Evolutionary conservation across 2,888 invertebrate species (phyloP), one percentile per base, ranked within the genome.

Genomic region (Ectemnius lituratus): DNA sequence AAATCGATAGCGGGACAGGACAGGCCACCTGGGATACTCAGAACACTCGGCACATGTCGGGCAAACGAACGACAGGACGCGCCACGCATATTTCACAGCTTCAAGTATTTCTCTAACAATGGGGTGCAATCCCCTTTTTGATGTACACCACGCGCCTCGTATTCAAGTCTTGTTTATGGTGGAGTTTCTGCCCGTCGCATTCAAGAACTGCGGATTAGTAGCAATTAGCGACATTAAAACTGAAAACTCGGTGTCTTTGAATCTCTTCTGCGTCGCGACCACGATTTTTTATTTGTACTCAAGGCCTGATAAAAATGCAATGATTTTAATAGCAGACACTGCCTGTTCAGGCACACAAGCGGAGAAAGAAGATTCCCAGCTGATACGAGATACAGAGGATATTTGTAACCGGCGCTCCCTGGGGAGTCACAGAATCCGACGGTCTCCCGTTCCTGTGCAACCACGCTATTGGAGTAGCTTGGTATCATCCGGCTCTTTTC

Each of bases 61-160:
- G 72, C 73, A 76, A 82, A 82, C 81, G 77, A 74, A 75, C 76
- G 66, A 71, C 58, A 65, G 74, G 59, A 78, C 78, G 74, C 67
- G 71, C 37, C 27, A 47, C 73, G 76, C 74, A 78, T 79, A 79
- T 81, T 78, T 81, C 78, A 71, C 66, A 78, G 63, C 62, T 61
- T 18, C 67, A 69, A 66, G 71, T 72, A 76, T 81, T 70, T 71
- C 70, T 71, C 67, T 67, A 78, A 75, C 81, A 79, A 78, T 76
- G 78, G 69, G 70, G 73, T 74, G 60, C 68, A 62, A 59, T 69
- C 67, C 63, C 70, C 62, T 59, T 75, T 80, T 75, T 69, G 47
- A 49, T 68, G 75, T 57, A 20, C 27, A 18, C 69, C 68, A 70
- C 70, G 73, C 70, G 62, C 56, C 45, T 63, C 18, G 60, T 66